Conservation (phyloP, 1,140 invertebrate genomes). For the Hylaeus volcanicus region DNA sequence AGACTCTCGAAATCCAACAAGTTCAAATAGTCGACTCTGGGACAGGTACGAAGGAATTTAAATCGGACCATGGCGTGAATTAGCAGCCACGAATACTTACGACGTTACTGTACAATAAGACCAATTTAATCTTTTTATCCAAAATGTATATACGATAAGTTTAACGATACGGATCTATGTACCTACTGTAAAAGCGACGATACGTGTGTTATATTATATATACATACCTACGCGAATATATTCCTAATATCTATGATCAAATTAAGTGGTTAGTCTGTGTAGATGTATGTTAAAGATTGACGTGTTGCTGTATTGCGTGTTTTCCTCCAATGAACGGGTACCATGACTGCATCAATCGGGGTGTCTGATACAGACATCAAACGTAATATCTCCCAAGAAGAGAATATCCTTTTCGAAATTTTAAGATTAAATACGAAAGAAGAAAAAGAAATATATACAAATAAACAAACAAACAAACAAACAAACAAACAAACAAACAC, state of each 20-base stretch:
- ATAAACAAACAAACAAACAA: constrained; percentile 13
- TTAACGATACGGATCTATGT: constrained; percentile 28
- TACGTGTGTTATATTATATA: constrained; percentile 22
- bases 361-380: neutral
- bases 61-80: constrained; percentile 54
- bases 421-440: constrained; percentile 3
- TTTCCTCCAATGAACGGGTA: constrained; percentile 37
- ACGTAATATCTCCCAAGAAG: too few species aligned
- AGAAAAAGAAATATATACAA: constrained; percentile 2
- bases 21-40: constrained; percentile 34
- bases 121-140: constrained; percentile 59
- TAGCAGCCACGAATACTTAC: constrained; percentile 44
- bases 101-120: constrained; percentile 51
- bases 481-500: constrained; percentile 12
- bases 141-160: constrained; percentile 43
- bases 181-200: constrained; percentile 26
- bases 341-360: too few species aligned
- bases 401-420: constrained; percentile 35
- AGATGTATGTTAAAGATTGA: constrained; percentile 38
- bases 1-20: constrained; percentile 5
- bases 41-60: constrained; percentile 19
- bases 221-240: constrained; percentile 18
- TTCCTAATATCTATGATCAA: constrained; percentile 20
- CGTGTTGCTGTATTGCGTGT: constrained; percentile 47
- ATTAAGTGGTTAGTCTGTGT: constrained; percentile 29